A percentile compares a stretch with the other conserved stretches of the same genome.
Conservation (phyloP, 2,888 invertebrate genomes). For the Bimastos eiseni region DNA sequence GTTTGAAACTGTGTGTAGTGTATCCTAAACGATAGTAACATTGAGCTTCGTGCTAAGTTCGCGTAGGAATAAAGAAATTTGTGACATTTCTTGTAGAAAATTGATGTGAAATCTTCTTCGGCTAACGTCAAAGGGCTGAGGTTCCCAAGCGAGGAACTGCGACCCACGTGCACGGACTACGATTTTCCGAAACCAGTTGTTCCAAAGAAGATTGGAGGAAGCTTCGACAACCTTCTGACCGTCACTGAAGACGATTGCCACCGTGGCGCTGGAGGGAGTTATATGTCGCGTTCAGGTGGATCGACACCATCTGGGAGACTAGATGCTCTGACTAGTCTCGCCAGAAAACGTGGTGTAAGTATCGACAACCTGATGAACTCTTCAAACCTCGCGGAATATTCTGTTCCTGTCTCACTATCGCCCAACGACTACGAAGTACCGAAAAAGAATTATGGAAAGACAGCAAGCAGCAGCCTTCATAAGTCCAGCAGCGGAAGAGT, state of each 20-base stretch:
- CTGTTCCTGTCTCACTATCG: not conserved
- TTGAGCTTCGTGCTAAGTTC: too few species aligned
- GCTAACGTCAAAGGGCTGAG: not conserved
- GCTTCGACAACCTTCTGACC: not conserved
- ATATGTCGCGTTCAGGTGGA: not conserved
- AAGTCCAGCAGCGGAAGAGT: not conserved
- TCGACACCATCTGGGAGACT: not conserved
- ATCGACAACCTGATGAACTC: not conserved
- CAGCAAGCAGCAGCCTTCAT: not conserved
- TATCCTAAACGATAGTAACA: too few species aligned
- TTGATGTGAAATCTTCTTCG: not conserved
- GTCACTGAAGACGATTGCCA: not conserved
- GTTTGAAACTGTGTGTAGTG: not conserved
- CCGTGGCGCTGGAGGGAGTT: not conserved
- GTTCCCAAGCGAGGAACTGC: not conserved
- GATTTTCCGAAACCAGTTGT: not conserved
- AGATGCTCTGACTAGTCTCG: not conserved
- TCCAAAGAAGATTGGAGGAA: slow-evolving; percentile 5
- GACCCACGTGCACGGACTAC: not conserved
- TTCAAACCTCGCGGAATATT: not conserved
- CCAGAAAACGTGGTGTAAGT: not conserved
- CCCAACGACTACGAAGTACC: not conserved
- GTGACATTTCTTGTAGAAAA: not conserved
- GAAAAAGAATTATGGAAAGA: not conserved
- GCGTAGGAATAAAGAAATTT: not conserved